phyloP scores from a whole-genome alignment of 2,797 vertebrate genomes.

The Parambassis ranga region DNA sequence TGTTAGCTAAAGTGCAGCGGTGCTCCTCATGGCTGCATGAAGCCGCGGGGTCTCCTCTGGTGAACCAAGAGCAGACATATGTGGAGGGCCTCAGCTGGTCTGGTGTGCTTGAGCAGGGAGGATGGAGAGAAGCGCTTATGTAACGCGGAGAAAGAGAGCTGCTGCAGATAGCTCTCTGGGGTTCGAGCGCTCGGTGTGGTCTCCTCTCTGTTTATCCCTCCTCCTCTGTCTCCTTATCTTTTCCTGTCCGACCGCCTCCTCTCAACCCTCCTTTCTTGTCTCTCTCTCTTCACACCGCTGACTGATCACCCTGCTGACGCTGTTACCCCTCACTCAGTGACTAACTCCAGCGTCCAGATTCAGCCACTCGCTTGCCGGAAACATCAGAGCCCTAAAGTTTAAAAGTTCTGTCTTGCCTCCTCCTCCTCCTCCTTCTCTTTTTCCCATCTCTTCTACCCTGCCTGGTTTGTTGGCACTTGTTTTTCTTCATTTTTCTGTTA shows the following conservation, averaged over 20 bases:
- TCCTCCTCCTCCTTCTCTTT: not conserved
- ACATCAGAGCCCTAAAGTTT: constrained; percentile 63
- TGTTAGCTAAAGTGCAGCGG: constrained; percentile 34
- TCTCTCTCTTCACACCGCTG: constrained; percentile 44
- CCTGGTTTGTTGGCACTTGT: constrained; percentile 64
- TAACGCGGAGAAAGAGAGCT: constrained; percentile 24
- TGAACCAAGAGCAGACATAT: constrained; percentile 30
- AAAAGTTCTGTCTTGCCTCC: constrained; percentile 50
- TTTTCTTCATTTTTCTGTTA: constrained; percentile 75
- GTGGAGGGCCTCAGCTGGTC: constrained; percentile 33
- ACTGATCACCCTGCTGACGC: constrained; percentile 36
- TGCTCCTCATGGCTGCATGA: not conserved
- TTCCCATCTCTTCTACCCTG: constrained; percentile 34
- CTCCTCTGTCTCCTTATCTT: constrained; percentile 40
- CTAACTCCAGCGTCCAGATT: constrained; percentile 47
- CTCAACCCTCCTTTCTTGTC: constrained; percentile 33
- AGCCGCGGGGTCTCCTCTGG: constrained; percentile 22
- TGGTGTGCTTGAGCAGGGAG: constrained; percentile 18
- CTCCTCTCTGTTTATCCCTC: constrained; percentile 39
- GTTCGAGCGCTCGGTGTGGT: constrained; percentile 30
- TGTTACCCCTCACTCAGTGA: constrained; percentile 34
- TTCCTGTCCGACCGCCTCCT: constrained; percentile 41
- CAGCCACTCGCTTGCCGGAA: constrained; percentile 33
- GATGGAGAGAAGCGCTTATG: constrained; percentile 45
- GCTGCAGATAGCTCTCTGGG: constrained; percentile 42